These are phyloP conservation scores for Caenorhabditis sp. DNA, from an alignment of 2,888 invertebrate genomes.

Conservation along the genomic window DNA sequence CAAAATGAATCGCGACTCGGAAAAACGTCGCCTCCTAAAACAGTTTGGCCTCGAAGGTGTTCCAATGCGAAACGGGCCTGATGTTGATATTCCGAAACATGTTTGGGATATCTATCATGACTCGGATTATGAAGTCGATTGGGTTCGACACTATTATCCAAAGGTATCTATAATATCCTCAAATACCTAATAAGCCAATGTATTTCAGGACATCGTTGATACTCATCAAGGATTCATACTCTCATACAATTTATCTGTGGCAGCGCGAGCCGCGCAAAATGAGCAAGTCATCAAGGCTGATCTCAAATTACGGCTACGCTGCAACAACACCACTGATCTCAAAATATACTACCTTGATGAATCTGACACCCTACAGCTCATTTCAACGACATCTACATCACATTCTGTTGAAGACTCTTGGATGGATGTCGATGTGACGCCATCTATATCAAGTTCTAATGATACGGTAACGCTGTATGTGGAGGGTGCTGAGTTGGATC, in stretches of 20 bases:
- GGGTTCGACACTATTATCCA: conserved; percentile 59
- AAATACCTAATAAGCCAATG: background rate
- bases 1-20: background rate
- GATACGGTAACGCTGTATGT: conserved; percentile 19
- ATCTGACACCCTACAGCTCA: background rate
- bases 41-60: conserved; percentile 46
- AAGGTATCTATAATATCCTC: background rate
- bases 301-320: conserved; percentile 32
- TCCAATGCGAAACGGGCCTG: conserved; percentile 33
- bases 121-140: conserved; percentile 50
- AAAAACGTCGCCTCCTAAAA: conserved; percentile 31
- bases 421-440: conserved; percentile 53
- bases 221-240: conserved; percentile 46
- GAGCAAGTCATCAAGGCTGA: conserved; percentile 35
- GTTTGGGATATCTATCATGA: conserved; percentile 62
- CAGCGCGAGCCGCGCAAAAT: conserved; percentile 31
- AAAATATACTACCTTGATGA: conserved; percentile 24
- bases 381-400: background rate
- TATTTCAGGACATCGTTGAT: conserved; percentile 42
- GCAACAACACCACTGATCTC: conserved; percentile 12
- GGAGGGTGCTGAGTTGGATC: conserved; percentile 30
- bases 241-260: conserved; percentile 53
- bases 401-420: conserved; percentile 28
- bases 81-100: conserved; percentile 56
- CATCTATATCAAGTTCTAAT: conserved; percentile 17